These are phyloP conservation scores for Eugnorisma glareosa DNA, from an alignment of 2,888 invertebrate species.

Conservation along the genomic window DNA sequence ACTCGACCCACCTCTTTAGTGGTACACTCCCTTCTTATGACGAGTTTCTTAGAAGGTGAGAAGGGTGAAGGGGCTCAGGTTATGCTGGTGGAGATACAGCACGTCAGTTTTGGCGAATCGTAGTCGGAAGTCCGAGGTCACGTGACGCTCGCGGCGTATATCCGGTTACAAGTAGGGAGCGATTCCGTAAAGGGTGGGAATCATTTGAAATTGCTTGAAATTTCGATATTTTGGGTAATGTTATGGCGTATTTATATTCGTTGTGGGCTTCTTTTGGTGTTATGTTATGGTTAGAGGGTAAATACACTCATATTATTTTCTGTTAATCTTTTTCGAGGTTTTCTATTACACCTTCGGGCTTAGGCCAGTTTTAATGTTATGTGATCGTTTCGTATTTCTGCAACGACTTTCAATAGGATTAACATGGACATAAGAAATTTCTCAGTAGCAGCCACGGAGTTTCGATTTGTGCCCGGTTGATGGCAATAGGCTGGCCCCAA, in stretches of 20 bases:
- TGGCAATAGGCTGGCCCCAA: neutral
- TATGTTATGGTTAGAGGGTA: neutral
- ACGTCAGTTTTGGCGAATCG: conserved; percentile 78
- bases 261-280: conserved; percentile 24
- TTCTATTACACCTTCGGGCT: neutral
- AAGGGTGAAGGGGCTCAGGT: conserved; percentile 46
- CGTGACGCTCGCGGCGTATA: conserved; percentile 77
- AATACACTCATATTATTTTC: neutral
- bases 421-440: neutral
- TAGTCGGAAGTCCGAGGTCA: conserved; percentile 82
- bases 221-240: conserved; percentile 52
- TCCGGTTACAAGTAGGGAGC: conserved; percentile 76
- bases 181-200: conserved; percentile 66
- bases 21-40: conserved; percentile 11
- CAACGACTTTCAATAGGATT: neutral
- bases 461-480: neutral
- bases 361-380: neutral
- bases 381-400: neutral
- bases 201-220: conserved; percentile 60
- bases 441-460: neutral
- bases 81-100: conserved; percentile 71
- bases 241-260: conserved; percentile 45
- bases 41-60: neutral
- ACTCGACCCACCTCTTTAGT: conserved; percentile 55
- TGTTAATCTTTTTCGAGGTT: neutral